Percentiles rank a stretch among this genome's conserved stretches.
phyloP scores from a whole-genome alignment of 2,888 invertebrate species.

The Tromatobia lineatoria region DNA sequence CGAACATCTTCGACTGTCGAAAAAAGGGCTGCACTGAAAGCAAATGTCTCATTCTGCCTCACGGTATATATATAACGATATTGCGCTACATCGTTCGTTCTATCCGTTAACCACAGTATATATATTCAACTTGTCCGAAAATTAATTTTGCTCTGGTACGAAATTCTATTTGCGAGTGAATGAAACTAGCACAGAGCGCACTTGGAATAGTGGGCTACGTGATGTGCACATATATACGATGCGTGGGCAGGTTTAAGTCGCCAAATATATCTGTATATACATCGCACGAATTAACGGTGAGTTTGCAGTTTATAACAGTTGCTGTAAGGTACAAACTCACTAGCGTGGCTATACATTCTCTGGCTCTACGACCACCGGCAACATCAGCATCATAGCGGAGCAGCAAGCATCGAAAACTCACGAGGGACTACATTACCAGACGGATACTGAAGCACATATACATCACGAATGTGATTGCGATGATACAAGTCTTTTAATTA shows the following conservation, averaged over 20 bases:
- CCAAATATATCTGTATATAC: constrained; percentile 23
- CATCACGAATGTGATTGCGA: constrained; percentile 36
- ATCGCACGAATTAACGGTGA: constrained; percentile 45
- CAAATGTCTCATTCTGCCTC: neutral
- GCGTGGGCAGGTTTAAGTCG: neutral
- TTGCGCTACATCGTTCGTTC: neutral
- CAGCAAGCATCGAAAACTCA: constrained; percentile 35
- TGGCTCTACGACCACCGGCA: neutral
- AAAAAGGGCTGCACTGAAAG: too few species aligned
- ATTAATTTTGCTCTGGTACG: constrained; percentile 36
- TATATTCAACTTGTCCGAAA: constrained; percentile 54
- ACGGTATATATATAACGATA: neutral
- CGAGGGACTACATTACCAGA: constrained; percentile 40
- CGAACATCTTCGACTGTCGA: too few species aligned
- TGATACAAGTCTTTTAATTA: constrained; percentile 55
- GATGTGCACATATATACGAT: neutral
- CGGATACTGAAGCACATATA: constrained; percentile 16
- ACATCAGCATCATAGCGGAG: neutral
- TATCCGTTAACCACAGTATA: constrained; percentile 1
- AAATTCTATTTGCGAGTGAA: constrained; percentile 41
- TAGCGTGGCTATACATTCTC: neutral
- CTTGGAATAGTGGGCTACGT: constrained; percentile 2
- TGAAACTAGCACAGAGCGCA: constrained; percentile 8
- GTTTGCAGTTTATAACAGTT: constrained; percentile 44
- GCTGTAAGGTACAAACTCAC: constrained; percentile 30